Percentiles rank a stretch among this genome's conserved stretches.
phyloP scores from a whole-genome alignment of 2,113 vertebrate species.

The Raja brachyura region DNA sequence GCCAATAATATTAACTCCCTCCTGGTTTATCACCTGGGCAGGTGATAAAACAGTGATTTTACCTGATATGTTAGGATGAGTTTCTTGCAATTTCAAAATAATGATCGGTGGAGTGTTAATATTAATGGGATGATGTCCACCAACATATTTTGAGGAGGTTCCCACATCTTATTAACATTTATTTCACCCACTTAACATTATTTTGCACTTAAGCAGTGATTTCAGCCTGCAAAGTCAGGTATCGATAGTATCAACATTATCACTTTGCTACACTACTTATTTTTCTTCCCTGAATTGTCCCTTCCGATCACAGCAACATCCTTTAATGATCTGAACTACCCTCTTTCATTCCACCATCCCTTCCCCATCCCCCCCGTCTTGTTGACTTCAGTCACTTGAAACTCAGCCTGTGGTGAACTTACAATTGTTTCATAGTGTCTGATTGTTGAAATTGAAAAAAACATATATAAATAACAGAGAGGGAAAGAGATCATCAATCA shows the following conservation, averaged over 20 bases:
- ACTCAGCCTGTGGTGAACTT: background rate
- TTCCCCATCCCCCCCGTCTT: background rate
- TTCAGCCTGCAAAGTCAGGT: background rate
- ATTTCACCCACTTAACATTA: background rate
- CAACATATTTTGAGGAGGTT: background rate
- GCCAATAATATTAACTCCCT: background rate
- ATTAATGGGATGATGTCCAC: background rate
- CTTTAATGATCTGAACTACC: background rate
- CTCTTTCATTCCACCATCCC: background rate
- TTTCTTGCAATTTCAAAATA: background rate
- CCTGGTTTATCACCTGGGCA: background rate
- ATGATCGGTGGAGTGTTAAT: background rate
- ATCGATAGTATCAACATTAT: background rate
- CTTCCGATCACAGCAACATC: background rate
- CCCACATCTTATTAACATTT: background rate
- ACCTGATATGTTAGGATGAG: background rate
- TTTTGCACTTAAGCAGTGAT: background rate
- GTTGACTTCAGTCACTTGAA: background rate
- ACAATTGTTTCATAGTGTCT: background rate
- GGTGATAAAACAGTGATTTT: background rate
- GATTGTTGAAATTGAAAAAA: background rate
- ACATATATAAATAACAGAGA: background rate
- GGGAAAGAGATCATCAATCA: background rate
- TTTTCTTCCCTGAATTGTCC: background rate
- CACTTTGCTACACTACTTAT: background rate